A percentile compares a stretch with the other conserved stretches of the same genome.
These are phyloP conservation scores for Amblyjoppa fuscipennis DNA, from an alignment of 2,888 invertebrate genomes.

Conservation along the genomic window DNA sequence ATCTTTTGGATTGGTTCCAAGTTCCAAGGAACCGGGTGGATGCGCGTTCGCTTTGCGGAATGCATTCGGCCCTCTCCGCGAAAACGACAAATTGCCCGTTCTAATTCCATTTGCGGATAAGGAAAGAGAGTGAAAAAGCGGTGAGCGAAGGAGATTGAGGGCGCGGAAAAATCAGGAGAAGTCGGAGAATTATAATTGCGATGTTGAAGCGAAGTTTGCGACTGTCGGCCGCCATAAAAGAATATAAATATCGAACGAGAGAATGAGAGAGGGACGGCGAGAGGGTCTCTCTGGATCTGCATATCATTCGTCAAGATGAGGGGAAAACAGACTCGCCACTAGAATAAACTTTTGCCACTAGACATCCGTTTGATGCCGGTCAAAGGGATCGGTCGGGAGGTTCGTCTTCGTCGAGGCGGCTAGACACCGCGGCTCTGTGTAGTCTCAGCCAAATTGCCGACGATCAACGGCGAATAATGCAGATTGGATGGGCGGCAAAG, in stretches of 20 bases:
- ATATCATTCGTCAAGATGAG: conserved; percentile 46
- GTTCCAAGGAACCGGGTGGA: conserved; percentile 46
- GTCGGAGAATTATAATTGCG: conserved; percentile 59
- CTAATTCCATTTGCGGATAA: conserved; percentile 54
- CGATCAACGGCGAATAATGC: conserved; percentile 39
- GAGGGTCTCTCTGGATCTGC: conserved; percentile 27
- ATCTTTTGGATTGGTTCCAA: conserved; percentile 64
- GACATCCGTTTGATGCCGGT: conserved; percentile 66
- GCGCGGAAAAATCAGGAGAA: conserved; percentile 17
- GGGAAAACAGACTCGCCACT: conserved; percentile 26
- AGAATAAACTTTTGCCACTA: conserved; percentile 59
- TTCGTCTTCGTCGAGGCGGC: conserved; percentile 24
- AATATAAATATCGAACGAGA: conserved; percentile 47
- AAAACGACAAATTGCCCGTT: conserved; percentile 68
- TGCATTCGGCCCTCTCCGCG: conserved; percentile 56
- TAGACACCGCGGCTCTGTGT: conserved; percentile 30
- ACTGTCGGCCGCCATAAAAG: neutral
- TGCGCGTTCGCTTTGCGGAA: conserved; percentile 56
- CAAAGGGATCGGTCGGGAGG: conserved; percentile 55
- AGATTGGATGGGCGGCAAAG: neutral
- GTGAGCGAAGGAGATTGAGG: neutral
- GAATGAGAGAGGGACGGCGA: neutral
- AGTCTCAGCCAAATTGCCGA: conserved; percentile 31
- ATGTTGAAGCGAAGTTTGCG: conserved; percentile 54
- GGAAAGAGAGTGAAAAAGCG: neutral